Evolutionary conservation across 2,888 invertebrate genomes (phyloP).

Genomic region (Metopia argyrocephala): DNA sequence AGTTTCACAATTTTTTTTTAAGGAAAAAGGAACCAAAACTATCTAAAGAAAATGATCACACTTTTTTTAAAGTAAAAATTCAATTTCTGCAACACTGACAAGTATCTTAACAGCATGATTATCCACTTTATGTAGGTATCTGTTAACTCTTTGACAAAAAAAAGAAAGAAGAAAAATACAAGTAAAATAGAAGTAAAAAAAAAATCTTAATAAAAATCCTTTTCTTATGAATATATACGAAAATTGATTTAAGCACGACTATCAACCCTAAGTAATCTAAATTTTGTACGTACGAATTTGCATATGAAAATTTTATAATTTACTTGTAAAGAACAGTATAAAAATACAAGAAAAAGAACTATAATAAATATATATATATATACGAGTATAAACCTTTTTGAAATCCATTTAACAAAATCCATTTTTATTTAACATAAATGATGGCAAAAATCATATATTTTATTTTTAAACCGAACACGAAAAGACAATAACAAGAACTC

Average conservation of each 20-base stretch:
- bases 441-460: constrained; percentile 68
- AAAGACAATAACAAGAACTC: background rate
- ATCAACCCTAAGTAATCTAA: constrained; percentile 41
- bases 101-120: background rate
- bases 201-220: constrained; percentile 12
- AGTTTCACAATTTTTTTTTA: background rate
- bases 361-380: constrained; percentile 17
- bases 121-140: background rate
- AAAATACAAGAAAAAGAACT: background rate
- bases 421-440: constrained; percentile 72
- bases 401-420: constrained; percentile 76
- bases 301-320: constrained; percentile 34
- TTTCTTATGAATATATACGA: constrained; percentile 38
- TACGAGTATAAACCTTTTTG: constrained; percentile 53
- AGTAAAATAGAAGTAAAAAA: background rate
- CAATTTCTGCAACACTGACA: constrained; percentile 42
- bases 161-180: background rate
- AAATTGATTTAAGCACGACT: constrained; percentile 55
- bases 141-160: background rate
- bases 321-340: constrained; percentile 20
- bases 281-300: constrained; percentile 40
- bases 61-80: constrained; percentile 12
- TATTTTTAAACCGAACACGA: constrained; percentile 12
- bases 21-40: background rate
- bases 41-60: constrained; percentile 1